Conservation (phyloP, 1,140 invertebrate species). For the Tribolium madens region DNA sequence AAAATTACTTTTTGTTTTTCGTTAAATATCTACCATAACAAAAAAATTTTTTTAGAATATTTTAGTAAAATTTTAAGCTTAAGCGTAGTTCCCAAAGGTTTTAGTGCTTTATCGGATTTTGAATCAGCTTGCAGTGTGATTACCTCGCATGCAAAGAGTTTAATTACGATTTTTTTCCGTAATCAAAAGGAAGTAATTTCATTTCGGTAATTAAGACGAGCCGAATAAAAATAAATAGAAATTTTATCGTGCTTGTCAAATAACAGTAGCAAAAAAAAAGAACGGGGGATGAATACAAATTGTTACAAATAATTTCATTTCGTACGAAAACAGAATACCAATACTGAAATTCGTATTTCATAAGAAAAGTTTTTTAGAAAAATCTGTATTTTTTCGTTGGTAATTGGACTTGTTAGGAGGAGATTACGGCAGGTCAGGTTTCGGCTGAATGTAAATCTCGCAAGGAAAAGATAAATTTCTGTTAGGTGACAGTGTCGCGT, state of each 20-base stretch:
- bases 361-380: slow-evolving; percentile 22
- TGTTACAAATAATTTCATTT: slow-evolving; percentile 15
- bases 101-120: too few relatives aligned
- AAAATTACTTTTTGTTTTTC: too few relatives aligned
- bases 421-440: slow-evolving; percentile 1
- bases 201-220: not conserved
- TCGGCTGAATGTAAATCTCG: slow-evolving; percentile 2
- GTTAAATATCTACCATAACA: too few relatives aligned
- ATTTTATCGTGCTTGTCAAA: slow-evolving; percentile 15
- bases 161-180: too few relatives aligned
- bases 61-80: too few relatives aligned
- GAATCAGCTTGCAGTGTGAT: too few relatives aligned
- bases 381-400: not conserved
- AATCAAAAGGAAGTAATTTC: too few relatives aligned
- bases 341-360: slow-evolving; percentile 5
- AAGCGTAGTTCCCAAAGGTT: too few relatives aligned
- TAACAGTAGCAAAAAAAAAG: slow-evolving; percentile 14
- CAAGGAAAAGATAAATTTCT: slow-evolving; percentile 47
- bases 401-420: slow-evolving; percentile 3
- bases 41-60: too few relatives aligned
- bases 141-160: too few relatives aligned
- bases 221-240: slow-evolving; percentile 15
- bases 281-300: slow-evolving; percentile 27
- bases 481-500: slow-evolving; percentile 51
- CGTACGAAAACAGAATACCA: slow-evolving; percentile 1